Conservation (phyloP, 2,888 invertebrate genomes). For the Aphelenchoides bicaudatus region DNA sequence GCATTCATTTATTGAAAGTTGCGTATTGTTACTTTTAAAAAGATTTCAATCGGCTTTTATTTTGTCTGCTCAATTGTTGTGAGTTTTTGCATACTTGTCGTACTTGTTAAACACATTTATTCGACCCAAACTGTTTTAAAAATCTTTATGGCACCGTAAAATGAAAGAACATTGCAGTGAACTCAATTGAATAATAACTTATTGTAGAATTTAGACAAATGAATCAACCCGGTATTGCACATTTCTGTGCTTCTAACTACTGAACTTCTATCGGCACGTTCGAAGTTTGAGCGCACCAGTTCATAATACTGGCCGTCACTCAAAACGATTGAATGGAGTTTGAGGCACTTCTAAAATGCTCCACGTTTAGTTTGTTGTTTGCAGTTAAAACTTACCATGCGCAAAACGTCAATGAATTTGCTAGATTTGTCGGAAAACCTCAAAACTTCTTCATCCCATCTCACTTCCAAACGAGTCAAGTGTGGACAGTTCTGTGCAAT, state of each 20-base stretch:
- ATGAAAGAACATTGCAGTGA: too few relatives aligned
- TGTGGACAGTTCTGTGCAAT: slow-evolving; percentile 86
- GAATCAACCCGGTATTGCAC: slow-evolving; percentile 88
- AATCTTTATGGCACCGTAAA: too few relatives aligned
- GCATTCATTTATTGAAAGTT: too few relatives aligned
- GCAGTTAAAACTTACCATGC: too few relatives aligned
- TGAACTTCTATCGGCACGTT: slow-evolving; percentile 89
- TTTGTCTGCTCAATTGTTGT: too few relatives aligned
- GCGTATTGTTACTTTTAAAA: too few relatives aligned
- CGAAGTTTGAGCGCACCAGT: slow-evolving; percentile 97
- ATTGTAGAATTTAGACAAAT: slow-evolving; percentile 84
- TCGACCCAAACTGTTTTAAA: too few relatives aligned
- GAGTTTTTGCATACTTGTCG: too few relatives aligned
- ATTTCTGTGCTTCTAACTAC: slow-evolving; percentile 93
- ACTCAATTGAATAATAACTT: slow-evolving; percentile 85
- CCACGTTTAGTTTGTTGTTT: too few relatives aligned
- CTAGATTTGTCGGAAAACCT: slow-evolving; percentile 96
- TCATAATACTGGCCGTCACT: slow-evolving; percentile 99
- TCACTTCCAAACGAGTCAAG: slow-evolving; percentile 84
- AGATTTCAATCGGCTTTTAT: too few relatives aligned
- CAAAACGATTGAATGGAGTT: slow-evolving; percentile 83
- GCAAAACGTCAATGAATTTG: slow-evolving; percentile 93
- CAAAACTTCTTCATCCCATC: slow-evolving; percentile 97
- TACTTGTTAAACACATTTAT: too few relatives aligned
- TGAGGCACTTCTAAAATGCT: slow-evolving; percentile 78